Base-by-base conservation (phyloP, 2,113 vertebrate species). In the Mugil cephalus region DNA sequence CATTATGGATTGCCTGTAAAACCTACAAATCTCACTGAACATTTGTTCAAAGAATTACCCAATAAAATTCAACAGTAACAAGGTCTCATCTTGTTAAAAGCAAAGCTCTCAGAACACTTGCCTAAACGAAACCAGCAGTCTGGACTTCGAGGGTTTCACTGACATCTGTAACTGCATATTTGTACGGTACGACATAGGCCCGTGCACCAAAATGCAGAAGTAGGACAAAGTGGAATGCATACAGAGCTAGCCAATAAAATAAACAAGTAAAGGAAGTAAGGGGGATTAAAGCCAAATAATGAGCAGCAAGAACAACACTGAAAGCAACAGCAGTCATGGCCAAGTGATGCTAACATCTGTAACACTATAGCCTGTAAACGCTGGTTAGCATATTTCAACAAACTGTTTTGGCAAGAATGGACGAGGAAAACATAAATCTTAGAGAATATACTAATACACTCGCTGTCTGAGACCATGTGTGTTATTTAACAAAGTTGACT, bases 11-110 rank as follows among this genome's bases (percentile, higher is more conserved):
- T 48, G 53, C 35, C 10, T 64, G 21, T 66, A 52, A 58, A 58
- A 64, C 9, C 17, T n/a, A 55, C 62, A 69, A 63, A 69, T 54
- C 8, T 0, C 18, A 38, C 1, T 46, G 6, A 30, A 51, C 11
- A 47, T 69, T 30, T 73, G 30, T 42, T 59, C 42, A 69, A 69
- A 69, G 0, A 74, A 69, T 48, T 46, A 42, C 1, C 6, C 48
- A 54, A 69, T 69, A 70, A 66, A 74, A 51, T 11, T 10, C 39
- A 4, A 15, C 4, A n/a, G 34, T 46, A 72, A 68, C 5, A 6
- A 63, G 11, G 55, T 69, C 21, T 30, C 46, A 39, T 56, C 39
- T 58, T 54, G 54, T 72, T 42, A 50, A 68, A 68, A 18, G 45
- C 18, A 38, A 51, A 67, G 18, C n/a, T 59, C n/a, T n/a, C 42